Conservation (phyloP, 1,140 invertebrate species). For the Drosophila repleta region DNA sequence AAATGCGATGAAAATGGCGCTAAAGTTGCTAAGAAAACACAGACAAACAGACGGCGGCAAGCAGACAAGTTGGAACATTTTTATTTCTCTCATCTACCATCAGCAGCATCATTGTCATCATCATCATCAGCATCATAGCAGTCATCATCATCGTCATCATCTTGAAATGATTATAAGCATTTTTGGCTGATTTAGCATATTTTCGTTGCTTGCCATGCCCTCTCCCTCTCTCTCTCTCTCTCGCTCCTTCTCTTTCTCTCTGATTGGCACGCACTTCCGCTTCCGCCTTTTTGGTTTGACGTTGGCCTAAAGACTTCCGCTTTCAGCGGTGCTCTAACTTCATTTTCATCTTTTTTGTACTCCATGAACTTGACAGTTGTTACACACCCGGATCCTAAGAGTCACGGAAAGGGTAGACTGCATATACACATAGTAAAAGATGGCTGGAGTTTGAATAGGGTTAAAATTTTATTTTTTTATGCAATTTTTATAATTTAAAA, state of each 20-base stretch:
- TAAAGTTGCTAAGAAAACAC: constrained; percentile 63
- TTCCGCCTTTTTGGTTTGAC: constrained; percentile 65
- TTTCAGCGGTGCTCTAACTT: constrained; percentile 67
- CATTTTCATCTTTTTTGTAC: constrained; percentile 48
- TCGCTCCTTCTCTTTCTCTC: constrained; percentile 12
- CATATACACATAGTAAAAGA: too few relatives aligned
- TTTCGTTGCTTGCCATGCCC: constrained; percentile 29
- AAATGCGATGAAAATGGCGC: constrained; percentile 59
- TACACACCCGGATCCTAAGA: not conserved
- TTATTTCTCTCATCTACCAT: constrained; percentile 17
- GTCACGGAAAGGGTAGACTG: not conserved
- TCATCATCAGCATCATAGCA: constrained; percentile 43
- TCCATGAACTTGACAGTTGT: constrained; percentile 42
- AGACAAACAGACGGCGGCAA: constrained; percentile 30
- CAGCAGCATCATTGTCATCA: constrained; percentile 37
- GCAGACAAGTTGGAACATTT: constrained; percentile 39
- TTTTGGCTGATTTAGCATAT: constrained; percentile 80
- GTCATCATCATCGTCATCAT: constrained; percentile 52
- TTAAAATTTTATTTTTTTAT: too few relatives aligned
- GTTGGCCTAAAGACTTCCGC: constrained; percentile 79
- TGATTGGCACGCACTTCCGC: constrained; percentile 73
- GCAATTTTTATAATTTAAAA: too few relatives aligned
- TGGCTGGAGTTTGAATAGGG: not conserved
- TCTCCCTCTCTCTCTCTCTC: constrained; percentile 6
- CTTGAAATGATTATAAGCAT: constrained; percentile 73